Conservation (phyloP, 1,140 invertebrate species). For the Phymastichus coffea region DNA sequence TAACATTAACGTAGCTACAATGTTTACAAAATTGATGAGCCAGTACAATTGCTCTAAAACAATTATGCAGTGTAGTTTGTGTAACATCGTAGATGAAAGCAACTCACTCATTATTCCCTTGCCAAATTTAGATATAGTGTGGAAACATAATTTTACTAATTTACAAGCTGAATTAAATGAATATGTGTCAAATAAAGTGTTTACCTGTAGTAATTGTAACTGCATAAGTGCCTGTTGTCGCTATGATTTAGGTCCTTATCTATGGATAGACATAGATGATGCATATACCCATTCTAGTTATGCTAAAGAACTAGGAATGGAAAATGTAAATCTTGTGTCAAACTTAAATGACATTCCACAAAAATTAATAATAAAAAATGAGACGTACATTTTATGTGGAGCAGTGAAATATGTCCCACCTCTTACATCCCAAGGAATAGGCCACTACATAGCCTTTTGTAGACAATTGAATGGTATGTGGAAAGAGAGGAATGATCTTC, state of each 20-base stretch:
- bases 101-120: background rate
- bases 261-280: background rate
- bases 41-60: background rate
- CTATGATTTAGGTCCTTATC: background rate
- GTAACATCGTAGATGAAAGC: background rate
- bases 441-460: background rate
- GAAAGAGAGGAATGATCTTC: too few relatives aligned
- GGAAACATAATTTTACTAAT: background rate
- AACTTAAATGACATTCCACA: background rate
- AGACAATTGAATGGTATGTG: too few relatives aligned
- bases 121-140: background rate
- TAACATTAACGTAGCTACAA: too few relatives aligned
- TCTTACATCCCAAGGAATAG: background rate
- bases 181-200: background rate
- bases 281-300: background rate
- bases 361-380: background rate
- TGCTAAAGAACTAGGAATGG: too few relatives aligned
- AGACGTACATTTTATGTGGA: background rate
- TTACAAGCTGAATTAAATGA: background rate
- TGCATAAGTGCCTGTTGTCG: background rate
- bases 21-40: background rate
- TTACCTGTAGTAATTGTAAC: background rate
- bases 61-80: background rate
- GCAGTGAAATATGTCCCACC: background rate
- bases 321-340: too few relatives aligned